Evolutionary conservation across 2,888 invertebrate genomes (phyloP), one percentile per base, ranked within the genome.

Genomic region (Nephrotoma flavescens): DNA sequence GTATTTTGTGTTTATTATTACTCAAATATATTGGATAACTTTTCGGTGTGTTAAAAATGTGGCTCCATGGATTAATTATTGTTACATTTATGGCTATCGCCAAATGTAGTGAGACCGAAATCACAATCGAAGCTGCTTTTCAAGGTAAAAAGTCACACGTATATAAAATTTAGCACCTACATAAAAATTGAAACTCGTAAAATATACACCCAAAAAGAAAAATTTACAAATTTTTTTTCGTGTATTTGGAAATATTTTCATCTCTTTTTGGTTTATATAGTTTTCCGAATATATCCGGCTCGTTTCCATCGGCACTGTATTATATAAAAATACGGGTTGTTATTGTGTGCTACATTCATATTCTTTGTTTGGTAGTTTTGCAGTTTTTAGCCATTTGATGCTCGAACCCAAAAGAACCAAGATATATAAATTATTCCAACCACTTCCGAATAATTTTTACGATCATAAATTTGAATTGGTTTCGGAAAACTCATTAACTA

Each of bases 51-150:
- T 71, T 71, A 71, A 89, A 89, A 88, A 89, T 90, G 89, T 89
- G 89, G 90, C 90, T 90, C 89, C 89, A 90, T 88, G 90, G 90
- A 89, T 90, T 90, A 89, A 90, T 90, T 86, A 88, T 90, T 88
- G 89, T 91, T 87, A 88, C 90, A 88, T 88, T 90, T 89, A 89
- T 90, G 90, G 89, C 90, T 88, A 89, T 89, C 87, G 90, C 89
- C 88, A 90, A 89, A 89, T 89, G 89, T 89, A 89, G 90, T 88
- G 91, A 91, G 88, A 89, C 91, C 87, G 91, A 91, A 88, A 88
- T 90, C 87, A 90, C 89, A 86, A 90, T 93, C 89, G 94, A 94
- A 90, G 94, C 94, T 86, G 94, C 94, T 88, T 94, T 94, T 90
- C 94, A 94, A 93, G 94, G 94, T 94, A 91, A 89, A 87, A 86